Evolutionary conservation across 2,113 vertebrate genomes (phyloP).

Genomic region (Rhineura floridana): DNA sequence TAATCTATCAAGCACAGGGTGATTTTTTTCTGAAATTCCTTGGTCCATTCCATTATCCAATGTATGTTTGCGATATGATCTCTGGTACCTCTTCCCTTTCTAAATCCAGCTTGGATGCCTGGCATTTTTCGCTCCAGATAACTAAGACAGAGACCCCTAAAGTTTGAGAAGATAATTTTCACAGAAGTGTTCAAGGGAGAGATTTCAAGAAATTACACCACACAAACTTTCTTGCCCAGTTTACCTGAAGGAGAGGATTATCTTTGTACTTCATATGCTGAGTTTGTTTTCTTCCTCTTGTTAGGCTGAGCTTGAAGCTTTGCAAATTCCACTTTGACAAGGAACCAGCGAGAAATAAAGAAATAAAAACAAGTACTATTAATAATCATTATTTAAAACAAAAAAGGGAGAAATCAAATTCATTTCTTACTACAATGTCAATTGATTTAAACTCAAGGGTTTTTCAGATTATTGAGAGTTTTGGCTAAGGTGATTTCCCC

Average conservation of each 20-base stretch:
- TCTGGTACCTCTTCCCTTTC: no score
- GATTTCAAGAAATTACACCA: neutral
- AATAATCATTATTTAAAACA: neutral
- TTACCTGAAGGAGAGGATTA: neutral
- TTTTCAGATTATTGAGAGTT: neutral
- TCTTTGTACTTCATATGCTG: neutral
- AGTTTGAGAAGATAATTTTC: neutral
- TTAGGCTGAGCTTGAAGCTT: neutral
- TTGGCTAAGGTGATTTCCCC: neutral
- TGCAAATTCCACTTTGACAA: neutral
- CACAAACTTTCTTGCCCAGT: neutral
- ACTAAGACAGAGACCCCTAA: neutral
- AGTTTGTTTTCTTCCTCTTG: neutral
- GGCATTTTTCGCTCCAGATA: no score
- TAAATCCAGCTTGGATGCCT: no score
- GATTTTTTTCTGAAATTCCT: no score
- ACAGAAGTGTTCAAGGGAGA: neutral
- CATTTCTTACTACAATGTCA: neutral
- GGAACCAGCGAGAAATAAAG: neutral
- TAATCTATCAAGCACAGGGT: no score
- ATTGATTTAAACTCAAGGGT: neutral
- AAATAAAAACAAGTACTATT: neutral
- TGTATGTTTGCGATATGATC: no score
- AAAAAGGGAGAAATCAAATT: neutral
- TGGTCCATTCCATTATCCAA: no score